Evolutionary conservation across 2,888 invertebrate genomes (phyloP).

Genomic region (Diogma glabrata): DNA sequence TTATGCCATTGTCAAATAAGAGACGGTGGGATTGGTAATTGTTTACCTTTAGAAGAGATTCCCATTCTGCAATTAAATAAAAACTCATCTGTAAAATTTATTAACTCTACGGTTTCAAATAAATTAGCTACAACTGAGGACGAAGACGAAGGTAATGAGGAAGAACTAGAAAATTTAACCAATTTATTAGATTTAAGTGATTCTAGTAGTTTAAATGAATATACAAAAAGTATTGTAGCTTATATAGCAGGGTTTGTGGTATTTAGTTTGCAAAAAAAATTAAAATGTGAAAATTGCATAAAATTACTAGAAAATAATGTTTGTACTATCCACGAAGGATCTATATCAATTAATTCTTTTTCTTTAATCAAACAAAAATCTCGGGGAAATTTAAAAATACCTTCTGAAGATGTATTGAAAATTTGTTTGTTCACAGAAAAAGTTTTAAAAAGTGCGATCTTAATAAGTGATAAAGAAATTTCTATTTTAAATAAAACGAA

Average conservation of each 20-base stretch:
- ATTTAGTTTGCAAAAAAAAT: not conserved
- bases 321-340: too few species aligned
- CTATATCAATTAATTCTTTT: too few species aligned
- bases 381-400: too few species aligned
- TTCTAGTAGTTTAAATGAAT: not conserved
- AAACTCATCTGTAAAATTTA: not conserved
- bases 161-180: not conserved
- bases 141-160: not conserved
- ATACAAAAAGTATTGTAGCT: not conserved
- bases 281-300: not conserved
- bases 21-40: constrained; percentile 9
- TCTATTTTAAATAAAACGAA: too few species aligned
- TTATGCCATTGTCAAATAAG: constrained; percentile 14
- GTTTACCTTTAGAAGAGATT: constrained; percentile 1
- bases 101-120: too few species aligned
- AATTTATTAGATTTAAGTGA: not conserved
- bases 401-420: too few species aligned
- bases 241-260: not conserved
- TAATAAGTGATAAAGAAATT: too few species aligned
- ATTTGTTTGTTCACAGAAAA: too few species aligned
- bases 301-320: too few species aligned
- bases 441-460: too few species aligned
- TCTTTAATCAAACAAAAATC: too few species aligned
- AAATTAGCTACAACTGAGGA: too few species aligned
- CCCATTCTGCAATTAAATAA: not conserved